Conservation (phyloP, 2,113 vertebrate genomes). For the Neofelis nebulosa region DNA sequence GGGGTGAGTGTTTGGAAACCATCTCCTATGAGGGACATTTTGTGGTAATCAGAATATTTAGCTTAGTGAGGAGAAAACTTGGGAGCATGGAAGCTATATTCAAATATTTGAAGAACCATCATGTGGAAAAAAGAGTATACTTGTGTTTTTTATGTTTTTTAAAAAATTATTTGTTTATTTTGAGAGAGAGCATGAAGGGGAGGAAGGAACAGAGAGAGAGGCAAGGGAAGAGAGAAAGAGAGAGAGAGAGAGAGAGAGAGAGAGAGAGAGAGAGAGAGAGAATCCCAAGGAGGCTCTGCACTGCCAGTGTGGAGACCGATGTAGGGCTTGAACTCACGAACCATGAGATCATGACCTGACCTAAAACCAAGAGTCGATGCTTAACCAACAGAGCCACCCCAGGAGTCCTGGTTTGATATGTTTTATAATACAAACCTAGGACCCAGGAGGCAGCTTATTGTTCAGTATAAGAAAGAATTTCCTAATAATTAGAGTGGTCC, state of each 20-base stretch:
- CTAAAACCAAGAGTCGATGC: too few species aligned
- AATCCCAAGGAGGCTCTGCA: too few species aligned
- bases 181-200: too few species aligned
- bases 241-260: too few species aligned
- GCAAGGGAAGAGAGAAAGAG: too few species aligned
- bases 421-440: conserved; percentile 26
- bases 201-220: too few species aligned
- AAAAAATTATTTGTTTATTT: too few species aligned
- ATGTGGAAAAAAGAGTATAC: neutral
- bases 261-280: too few species aligned
- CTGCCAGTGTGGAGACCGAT: too few species aligned
- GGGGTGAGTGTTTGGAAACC: neutral
- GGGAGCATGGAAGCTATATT: neutral
- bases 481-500: neutral
- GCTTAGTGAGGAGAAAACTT: neutral
- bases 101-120: conserved; percentile 16
- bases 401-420: neutral
- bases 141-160: neutral
- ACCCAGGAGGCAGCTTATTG: neutral
- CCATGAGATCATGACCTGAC: too few species aligned
- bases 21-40: neutral
- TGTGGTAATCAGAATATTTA: neutral
- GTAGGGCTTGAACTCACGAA: too few species aligned
- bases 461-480: neutral
- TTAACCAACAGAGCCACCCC: too few species aligned